Conservation (phyloP, 2,113 vertebrate genomes). For the Trichechus manatus region DNA sequence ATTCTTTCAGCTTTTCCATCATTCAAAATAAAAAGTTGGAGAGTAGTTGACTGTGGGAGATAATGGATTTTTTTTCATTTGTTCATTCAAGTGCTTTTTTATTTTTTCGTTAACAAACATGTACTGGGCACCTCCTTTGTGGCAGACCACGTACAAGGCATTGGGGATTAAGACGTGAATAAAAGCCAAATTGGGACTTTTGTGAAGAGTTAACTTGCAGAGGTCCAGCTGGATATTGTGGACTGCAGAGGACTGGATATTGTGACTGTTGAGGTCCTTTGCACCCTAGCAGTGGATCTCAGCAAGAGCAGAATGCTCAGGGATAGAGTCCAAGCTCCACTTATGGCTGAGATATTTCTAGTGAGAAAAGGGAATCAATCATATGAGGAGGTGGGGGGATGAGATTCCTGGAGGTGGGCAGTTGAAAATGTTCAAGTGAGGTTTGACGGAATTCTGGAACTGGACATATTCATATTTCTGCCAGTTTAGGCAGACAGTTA, state of each 20-base stretch:
- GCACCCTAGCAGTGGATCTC: not conserved
- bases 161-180: not conserved
- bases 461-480: not conserved
- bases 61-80: not conserved
- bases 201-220: not conserved
- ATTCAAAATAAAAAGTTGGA: not conserved
- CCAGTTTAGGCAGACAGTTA: not conserved
- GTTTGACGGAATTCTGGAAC: not conserved
- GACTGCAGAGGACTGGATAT: not conserved
- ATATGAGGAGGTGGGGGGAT: not conserved
- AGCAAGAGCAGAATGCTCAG: not conserved
- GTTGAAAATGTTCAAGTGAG: not conserved
- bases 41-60: not conserved
- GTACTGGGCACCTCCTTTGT: not conserved
- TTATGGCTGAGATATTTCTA: not conserved
- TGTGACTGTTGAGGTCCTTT: too few species aligned
- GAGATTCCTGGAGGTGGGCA: not conserved
- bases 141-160: not conserved
- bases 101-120: not conserved
- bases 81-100: not conserved
- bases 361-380: not conserved
- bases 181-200: not conserved
- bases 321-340: not conserved
- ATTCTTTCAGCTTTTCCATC: not conserved
- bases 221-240: not conserved